Conservation (phyloP, 2,888 invertebrate genomes). For the Plagodis pulveraria region DNA sequence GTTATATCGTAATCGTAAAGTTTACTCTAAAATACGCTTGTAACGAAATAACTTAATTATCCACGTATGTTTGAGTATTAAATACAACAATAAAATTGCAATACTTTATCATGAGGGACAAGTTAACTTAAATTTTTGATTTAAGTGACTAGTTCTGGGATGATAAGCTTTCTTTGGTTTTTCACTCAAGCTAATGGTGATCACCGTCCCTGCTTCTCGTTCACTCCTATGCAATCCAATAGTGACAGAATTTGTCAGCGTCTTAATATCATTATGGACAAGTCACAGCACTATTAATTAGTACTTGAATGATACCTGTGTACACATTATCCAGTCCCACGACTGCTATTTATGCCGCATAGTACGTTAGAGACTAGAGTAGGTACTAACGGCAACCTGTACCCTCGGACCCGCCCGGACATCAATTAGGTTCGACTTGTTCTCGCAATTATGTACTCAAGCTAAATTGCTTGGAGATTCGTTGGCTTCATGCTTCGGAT, state of each 20-base stretch:
- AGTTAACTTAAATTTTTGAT: no score
- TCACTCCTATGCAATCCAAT: no score
- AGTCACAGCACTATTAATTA: slow-evolving; percentile 32
- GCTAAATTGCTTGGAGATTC: slow-evolving; percentile 80
- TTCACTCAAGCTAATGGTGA: no score
- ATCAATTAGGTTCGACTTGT: slow-evolving; percentile 81
- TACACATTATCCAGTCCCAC: slow-evolving; percentile 39
- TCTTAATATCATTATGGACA: background rate
- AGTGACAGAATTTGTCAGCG: background rate
- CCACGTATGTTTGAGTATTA: no score
- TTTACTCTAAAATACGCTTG: no score
- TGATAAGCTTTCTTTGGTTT: no score
- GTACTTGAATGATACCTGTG: slow-evolving; percentile 21
- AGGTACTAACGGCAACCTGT: slow-evolving; percentile 70
- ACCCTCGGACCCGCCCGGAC: slow-evolving; percentile 58
- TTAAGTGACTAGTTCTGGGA: no score
- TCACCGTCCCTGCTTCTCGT: no score
- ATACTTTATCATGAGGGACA: no score
- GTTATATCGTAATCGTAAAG: no score
- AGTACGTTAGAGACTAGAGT: slow-evolving; percentile 19
- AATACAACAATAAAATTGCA: no score
- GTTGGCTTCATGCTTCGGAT: slow-evolving; percentile 69
- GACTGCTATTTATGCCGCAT: slow-evolving; percentile 38
- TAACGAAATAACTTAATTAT: no score
- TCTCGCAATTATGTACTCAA: slow-evolving; percentile 82